phyloP scores from a whole-genome alignment of 2,888 invertebrate species.

The Arenicola marina region DNA sequence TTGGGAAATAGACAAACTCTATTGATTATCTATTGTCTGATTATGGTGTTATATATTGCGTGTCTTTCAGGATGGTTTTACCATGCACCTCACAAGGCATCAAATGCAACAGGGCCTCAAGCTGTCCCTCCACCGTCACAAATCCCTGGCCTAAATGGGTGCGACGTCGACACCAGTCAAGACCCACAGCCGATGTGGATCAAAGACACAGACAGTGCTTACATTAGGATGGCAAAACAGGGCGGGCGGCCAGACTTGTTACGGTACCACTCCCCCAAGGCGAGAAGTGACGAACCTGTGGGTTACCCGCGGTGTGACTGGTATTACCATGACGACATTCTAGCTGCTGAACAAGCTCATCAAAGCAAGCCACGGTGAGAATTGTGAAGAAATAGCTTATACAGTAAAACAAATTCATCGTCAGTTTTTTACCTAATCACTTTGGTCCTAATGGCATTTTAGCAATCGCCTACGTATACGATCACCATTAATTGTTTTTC shows the following conservation, averaged over 20 bases:
- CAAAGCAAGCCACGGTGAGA: not conserved
- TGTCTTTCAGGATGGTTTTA: constrained; percentile 52
- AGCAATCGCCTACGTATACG: too few relatives aligned
- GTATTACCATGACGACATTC: constrained; percentile 57
- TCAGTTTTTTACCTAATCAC: too few relatives aligned
- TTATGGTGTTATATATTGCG: too few relatives aligned
- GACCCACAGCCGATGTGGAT: constrained; percentile 11
- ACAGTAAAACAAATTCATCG: too few relatives aligned
- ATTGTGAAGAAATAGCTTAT: too few relatives aligned
- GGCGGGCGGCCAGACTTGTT: constrained; percentile 56
- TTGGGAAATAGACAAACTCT: too few relatives aligned
- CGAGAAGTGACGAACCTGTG: constrained; percentile 31
- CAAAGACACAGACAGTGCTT: constrained; percentile 53
- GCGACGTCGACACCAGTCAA: constrained; percentile 5
- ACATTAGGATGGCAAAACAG: constrained; percentile 55
- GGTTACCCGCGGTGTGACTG: constrained; percentile 54
- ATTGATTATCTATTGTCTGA: too few relatives aligned
- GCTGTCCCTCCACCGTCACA: constrained; percentile 50
- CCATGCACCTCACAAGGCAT: constrained; percentile 51
- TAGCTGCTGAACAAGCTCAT: constrained; percentile 39
- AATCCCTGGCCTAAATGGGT: constrained; percentile 47
- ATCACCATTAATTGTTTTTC: too few relatives aligned
- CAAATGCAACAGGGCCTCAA: constrained; percentile 34
- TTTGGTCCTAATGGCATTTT: too few relatives aligned
- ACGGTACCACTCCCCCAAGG: constrained; percentile 37